Evolutionary conservation across 2,888 invertebrate genomes (phyloP).

Genomic region (Leptinotarsa haldemani): DNA sequence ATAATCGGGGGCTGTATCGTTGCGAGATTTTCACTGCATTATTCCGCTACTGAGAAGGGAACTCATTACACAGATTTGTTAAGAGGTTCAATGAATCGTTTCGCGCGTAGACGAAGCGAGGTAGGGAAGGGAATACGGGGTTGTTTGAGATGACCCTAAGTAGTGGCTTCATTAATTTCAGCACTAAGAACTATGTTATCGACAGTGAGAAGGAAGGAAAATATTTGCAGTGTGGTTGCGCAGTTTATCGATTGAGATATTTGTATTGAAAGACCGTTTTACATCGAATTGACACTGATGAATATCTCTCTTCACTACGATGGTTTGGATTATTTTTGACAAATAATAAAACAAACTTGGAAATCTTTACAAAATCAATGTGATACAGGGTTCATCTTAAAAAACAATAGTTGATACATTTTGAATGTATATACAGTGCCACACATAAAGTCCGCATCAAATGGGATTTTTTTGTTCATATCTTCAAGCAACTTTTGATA

Average conservation of each 20-base stretch:
- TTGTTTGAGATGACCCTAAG: conserved; percentile 21
- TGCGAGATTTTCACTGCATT: conserved; percentile 62
- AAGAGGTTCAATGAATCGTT: conserved; percentile 58
- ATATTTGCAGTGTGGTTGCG: background rate
- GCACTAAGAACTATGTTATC: conserved; percentile 18
- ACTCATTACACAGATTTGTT: conserved; percentile 58
- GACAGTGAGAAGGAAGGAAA: conserved; percentile 9
- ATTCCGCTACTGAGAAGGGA: conserved; percentile 54
- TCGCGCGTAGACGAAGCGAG: conserved; percentile 25
- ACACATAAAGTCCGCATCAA: too few relatives aligned
- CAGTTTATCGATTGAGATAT: conserved; percentile 10
- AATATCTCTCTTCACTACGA: too few relatives aligned
- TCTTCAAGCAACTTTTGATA: too few relatives aligned
- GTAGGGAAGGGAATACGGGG: conserved; percentile 8
- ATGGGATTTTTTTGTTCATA: too few relatives aligned
- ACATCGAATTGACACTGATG: too few relatives aligned
- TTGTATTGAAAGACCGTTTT: background rate
- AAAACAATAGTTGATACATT: too few relatives aligned
- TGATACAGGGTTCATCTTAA: too few relatives aligned
- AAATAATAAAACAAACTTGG: too few relatives aligned
- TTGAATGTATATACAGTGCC: too few relatives aligned
- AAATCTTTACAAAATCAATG: too few relatives aligned
- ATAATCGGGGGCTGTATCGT: conserved; percentile 62
- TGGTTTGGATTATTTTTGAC: too few relatives aligned
- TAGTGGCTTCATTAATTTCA: conserved; percentile 29